These are phyloP conservation scores for Arvicanthis niloticus DNA, from an alignment of 2,113 vertebrate species.

Conservation along the genomic window DNA sequence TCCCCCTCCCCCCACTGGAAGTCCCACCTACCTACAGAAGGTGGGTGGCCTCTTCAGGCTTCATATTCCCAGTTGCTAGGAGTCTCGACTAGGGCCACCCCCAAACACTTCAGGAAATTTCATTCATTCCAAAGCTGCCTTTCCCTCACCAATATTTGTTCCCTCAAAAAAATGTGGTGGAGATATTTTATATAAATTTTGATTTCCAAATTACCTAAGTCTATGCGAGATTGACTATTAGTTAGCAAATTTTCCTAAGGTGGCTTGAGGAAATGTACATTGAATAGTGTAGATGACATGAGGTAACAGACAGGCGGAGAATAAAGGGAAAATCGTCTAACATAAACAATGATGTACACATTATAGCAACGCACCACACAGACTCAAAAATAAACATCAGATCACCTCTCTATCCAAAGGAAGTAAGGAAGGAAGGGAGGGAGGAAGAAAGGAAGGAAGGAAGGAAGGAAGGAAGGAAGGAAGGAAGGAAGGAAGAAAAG, in stretches of 20 bases:
- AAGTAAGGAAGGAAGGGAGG: background rate
- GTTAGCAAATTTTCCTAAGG: background rate
- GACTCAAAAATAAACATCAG: background rate
- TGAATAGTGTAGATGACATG: background rate
- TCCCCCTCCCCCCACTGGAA: no score
- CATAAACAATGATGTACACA: background rate
- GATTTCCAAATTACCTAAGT: background rate
- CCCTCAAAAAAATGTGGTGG: no score
- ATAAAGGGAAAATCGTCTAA: background rate
- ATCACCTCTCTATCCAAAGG: background rate
- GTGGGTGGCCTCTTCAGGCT: no score
- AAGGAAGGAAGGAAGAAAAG: background rate
- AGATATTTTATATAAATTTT: background rate
- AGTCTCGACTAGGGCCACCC: no score
- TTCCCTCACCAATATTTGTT: no score
- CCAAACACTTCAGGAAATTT: no score
- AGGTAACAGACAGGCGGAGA: background rate
- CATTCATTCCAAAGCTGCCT: no score
- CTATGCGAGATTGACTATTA: background rate
- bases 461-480: background rate
- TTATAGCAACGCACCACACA: background rate
- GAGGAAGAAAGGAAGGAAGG: background rate
- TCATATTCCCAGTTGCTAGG: no score
- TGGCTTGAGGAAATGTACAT: background rate
- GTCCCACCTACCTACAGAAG: no score